Evolutionary conservation across 2,113 vertebrate genomes (phyloP).

Genomic region (Pangasianodon gigas): DNA sequence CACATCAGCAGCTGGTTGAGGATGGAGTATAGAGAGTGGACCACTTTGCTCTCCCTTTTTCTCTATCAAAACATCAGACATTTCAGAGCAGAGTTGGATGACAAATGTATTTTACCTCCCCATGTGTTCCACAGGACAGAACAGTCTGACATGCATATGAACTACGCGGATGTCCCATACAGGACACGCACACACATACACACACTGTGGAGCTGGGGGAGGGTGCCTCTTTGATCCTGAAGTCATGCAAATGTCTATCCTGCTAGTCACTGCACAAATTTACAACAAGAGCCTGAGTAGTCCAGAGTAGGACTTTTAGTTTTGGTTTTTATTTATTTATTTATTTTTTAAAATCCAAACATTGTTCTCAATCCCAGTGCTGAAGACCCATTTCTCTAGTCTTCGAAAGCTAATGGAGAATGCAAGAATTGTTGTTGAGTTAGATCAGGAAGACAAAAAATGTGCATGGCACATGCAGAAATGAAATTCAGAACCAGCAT

Average conservation of each 20-base stretch:
- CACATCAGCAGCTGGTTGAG: background rate
- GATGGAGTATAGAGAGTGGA: background rate
- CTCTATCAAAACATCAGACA: background rate
- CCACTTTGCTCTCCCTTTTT: background rate
- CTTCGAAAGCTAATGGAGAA: background rate
- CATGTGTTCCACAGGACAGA: conserved; percentile 34
- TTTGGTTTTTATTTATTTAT: no score
- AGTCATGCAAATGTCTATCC: conserved; percentile 11
- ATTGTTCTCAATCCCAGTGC: background rate
- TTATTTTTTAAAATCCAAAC: background rate
- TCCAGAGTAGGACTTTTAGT: no score
- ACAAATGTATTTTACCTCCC: conserved; percentile 22
- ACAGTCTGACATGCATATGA: conserved; percentile 34
- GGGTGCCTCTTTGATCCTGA: background rate
- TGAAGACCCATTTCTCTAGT: background rate
- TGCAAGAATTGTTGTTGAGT: background rate
- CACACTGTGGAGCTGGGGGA: background rate
- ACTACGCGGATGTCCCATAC: conserved; percentile 12
- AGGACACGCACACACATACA: conserved; percentile 13
- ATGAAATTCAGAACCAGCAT: background rate
- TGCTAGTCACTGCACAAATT: conserved; percentile 8
- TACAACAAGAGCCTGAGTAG: background rate
- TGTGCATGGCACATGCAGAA: background rate
- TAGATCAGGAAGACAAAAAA: background rate
- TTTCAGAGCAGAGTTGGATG: conserved; percentile 19